Evolutionary conservation across 2,113 vertebrate genomes (phyloP), one percentile per base, ranked within the genome.

Genomic region (Diadophis punctatus): DNA sequence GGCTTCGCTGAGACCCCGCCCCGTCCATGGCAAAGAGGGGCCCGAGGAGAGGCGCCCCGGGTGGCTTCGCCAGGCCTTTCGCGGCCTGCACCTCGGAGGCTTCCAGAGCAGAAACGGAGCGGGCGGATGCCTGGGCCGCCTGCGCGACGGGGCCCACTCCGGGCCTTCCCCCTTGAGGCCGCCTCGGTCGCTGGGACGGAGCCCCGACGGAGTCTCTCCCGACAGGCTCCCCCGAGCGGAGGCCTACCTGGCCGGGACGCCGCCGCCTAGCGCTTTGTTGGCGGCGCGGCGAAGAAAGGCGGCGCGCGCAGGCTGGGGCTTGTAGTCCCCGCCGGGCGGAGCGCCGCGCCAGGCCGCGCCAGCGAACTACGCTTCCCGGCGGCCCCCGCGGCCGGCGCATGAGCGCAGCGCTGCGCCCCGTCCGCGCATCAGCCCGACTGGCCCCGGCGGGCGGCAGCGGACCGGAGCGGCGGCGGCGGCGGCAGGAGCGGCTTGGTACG

Each of bases 351-450:
- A 87, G 87, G 68, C 85, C 58, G 43, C 46, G 68, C 74, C 39
- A 63, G 55, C 34, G 96, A 95, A 99, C 98, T 98, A 98, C 98
- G 97, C 96, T 95, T 97, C 98, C 98, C 97, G 97, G 96, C 97
- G 96, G 97, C 97, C 97, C 91, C 88, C 96, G 97, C 96, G 94
- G 84, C 88, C 95, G 63, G 98, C 98, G 99, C 98, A 97, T 98
- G 98, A 96, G 99, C 98, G 97, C 96, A 94, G 94, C 98, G 97
- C 98, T 96, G 97, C 97, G 96, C 97, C 49, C 49, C 49, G 58
- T 58, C 25, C 46, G 56, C 68, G 68, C 90, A 39, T 55, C 90
- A 22, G 22, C 34, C 39, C 88, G 39, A 30, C 55, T 60, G n/a
- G 89, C 89, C 58, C 74, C 43, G 58, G 97, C 98, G 98, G 98